Percentiles rank a stretch among this genome's conserved stretches.
These are phyloP conservation scores for Macrobrachium rosenbergii DNA, from an alignment of 1,140 invertebrate species.

Conservation along the genomic window DNA sequence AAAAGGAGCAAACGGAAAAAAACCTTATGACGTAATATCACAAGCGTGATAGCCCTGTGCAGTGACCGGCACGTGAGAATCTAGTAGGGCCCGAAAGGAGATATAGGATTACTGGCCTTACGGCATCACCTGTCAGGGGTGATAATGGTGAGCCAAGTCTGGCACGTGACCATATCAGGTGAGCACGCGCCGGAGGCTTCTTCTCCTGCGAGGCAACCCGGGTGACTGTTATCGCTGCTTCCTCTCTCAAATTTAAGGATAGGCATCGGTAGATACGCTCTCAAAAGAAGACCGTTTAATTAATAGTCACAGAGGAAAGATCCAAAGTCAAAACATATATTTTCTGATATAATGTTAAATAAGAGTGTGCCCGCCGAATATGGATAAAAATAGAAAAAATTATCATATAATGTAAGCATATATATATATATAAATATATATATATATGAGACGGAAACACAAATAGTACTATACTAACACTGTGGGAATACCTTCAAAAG, in stretches of 20 bases:
- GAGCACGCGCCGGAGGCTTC: conserved; percentile 39
- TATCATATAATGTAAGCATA: background rate
- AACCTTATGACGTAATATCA: no score
- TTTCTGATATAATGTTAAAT: no score
- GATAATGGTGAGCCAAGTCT: background rate
- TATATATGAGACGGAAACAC: no score
- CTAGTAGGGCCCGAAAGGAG: background rate
- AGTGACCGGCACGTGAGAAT: no score
- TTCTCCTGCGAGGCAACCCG: conserved; percentile 1
- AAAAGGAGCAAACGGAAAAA: no score
- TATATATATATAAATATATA: conserved; percentile 39
- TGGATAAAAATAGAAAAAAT: background rate
- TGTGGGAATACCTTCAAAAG: background rate
- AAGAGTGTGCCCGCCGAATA: background rate
- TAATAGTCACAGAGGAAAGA: background rate
- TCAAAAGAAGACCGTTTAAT: no score
- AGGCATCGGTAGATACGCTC: no score
- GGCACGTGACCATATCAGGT: conserved; percentile 53
- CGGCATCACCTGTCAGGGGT: background rate
- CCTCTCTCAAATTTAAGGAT: background rate
- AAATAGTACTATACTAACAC: background rate
- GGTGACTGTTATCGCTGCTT: background rate
- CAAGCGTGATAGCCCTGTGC: no score
- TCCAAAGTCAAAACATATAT: background rate
- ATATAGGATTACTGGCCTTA: background rate